These are phyloP conservation scores for Alloscopus bannaensis DNA, from an alignment of 2,888 invertebrate genomes.

Conservation along the genomic window DNA sequence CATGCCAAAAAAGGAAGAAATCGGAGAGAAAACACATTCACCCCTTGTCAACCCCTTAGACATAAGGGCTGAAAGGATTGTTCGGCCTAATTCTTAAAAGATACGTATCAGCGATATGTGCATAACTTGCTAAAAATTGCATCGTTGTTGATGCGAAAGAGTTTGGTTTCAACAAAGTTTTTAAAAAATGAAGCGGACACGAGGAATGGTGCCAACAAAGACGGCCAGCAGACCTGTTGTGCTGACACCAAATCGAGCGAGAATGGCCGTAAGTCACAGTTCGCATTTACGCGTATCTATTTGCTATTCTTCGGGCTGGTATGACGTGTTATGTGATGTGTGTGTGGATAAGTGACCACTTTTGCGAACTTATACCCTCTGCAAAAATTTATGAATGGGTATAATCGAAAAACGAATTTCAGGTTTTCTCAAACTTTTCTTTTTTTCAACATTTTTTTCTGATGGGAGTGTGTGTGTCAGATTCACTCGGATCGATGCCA, in stretches of 20 bases:
- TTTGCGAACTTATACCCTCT: neutral
- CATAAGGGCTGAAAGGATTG: no score
- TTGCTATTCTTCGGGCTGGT: neutral
- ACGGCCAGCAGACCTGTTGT: constrained; percentile 65
- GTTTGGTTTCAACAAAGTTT: constrained; percentile 44
- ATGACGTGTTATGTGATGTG: neutral
- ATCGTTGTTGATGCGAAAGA: constrained; percentile 35
- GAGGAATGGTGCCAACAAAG: constrained; percentile 62
- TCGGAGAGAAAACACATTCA: no score
- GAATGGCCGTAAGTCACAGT: constrained; percentile 67
- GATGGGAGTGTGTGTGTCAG: neutral
- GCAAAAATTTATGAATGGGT: neutral
- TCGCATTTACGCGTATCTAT: no score
- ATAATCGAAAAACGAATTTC: constrained; percentile 8
- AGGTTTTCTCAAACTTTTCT: constrained; percentile 18
- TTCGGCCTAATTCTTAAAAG: no score
- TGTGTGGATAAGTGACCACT: neutral
- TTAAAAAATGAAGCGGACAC: constrained; percentile 60
- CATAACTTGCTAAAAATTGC: no score
- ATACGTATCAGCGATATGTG: no score
- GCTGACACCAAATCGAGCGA: constrained; percentile 66
- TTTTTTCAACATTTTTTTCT: neutral
- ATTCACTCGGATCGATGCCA: no score
- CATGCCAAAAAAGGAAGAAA: no score
- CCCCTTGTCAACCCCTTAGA: no score